Evolutionary conservation across 2,797 vertebrate genomes (phyloP), one percentile per base, ranked within the genome.

Genomic region (Macroramphosus scolopax): DNA sequence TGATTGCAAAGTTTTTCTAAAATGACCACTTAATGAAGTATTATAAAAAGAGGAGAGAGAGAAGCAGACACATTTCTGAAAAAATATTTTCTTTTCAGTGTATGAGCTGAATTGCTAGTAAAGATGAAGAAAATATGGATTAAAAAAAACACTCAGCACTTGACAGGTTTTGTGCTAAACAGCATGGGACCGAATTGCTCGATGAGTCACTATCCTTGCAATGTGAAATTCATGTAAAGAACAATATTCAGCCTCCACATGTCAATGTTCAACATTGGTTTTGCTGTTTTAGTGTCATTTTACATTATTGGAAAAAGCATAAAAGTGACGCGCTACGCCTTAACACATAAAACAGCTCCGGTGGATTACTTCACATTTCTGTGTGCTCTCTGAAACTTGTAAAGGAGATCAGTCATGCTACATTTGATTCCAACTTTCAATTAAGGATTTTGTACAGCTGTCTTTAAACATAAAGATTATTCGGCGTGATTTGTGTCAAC

Each of bases 391-490:
- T 64, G 65, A 63, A 82, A 83, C 70, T 81, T 75, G 56, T 64
- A 77, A 81, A 78, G 60, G 38, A 67, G 68, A 78, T 83, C 62
- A 77, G 82, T 83, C 83, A 85, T 71, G 78, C 66, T 73, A 53
- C 56, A 71, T 83, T 68, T 80, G 69, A 77, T 75, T 81, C 78
- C 68, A 50, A 70, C 75, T 77, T 87, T 86, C 77, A 88, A 83
- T 86, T 82, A 77, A 78, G 75, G 80, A 85, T 82, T 86, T 80
- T 75, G 61, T 81, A 76, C 75, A 83, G 80, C 82, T 87, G 84
- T 87, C 85, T 72, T 49, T 66, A 59, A 63, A 68, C 60, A 84
- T 88, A 77, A 86, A 85, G 85, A 87, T 87, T 86, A 87, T 68
- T 70, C 75, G 76, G 44, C 67, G 49, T 78, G 81, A 87, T 84